A percentile compares a stretch with the other conserved stretches of the same genome.
phyloP scores from a whole-genome alignment of 2,888 invertebrate species.

The Drosophila merina region DNA sequence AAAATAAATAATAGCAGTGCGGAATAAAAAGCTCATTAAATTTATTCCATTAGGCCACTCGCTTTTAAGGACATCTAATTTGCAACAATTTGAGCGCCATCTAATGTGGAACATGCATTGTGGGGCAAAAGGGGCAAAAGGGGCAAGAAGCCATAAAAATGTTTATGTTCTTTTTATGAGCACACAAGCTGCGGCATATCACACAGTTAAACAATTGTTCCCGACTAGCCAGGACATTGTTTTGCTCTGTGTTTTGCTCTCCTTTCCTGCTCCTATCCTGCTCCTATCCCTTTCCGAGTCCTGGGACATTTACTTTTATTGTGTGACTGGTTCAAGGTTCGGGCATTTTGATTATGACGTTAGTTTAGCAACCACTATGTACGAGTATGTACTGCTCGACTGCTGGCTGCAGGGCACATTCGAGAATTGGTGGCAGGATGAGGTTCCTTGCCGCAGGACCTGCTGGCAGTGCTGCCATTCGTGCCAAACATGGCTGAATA shows the following conservation, averaged over 20 bases:
- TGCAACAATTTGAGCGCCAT: constrained; percentile 48
- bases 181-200: constrained; percentile 75
- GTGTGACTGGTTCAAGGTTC: constrained; percentile 60
- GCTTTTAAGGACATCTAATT: constrained; percentile 45
- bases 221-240: constrained; percentile 40
- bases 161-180: constrained; percentile 74
- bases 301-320: constrained; percentile 62
- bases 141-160: constrained; percentile 64
- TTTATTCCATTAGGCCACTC: constrained; percentile 43
- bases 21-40: constrained; percentile 38
- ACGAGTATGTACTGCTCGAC: not conserved
- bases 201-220: constrained; percentile 67
- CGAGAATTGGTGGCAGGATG: constrained; percentile 16
- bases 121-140: constrained; percentile 52
- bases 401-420: constrained; percentile 34
- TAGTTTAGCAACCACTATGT: constrained; percentile 24
- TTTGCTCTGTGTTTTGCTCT: constrained; percentile 8
- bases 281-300: constrained; percentile 5
- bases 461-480: constrained; percentile 8
- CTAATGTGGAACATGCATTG: constrained; percentile 16
- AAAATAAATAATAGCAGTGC: constrained; percentile 32
- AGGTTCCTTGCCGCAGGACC: constrained; percentile 22
- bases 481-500: not conserved
- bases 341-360: constrained; percentile 51
- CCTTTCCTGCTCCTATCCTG: not conserved